phyloP scores from a whole-genome alignment of 1,140 invertebrate genomes.

The Drosophila bifasciata region DNA sequence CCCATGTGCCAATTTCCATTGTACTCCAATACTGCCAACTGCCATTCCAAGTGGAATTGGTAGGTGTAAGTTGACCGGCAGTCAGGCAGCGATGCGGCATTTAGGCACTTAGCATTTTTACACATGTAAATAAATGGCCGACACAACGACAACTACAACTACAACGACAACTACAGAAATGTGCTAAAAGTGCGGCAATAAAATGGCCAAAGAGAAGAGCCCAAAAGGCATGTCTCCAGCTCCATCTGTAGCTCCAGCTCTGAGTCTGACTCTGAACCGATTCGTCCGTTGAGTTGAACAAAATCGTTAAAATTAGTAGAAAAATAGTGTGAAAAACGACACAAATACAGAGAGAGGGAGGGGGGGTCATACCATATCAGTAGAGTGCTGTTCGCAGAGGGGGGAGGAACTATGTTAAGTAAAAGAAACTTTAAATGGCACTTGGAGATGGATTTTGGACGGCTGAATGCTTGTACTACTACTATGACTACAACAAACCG shows the following conservation, averaged over 20 bases:
- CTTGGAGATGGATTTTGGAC: slow-evolving; percentile 69
- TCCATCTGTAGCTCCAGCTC: no score
- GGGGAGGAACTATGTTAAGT: slow-evolving; percentile 49
- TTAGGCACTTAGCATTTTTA: slow-evolving; percentile 41
- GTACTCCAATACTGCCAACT: slow-evolving; percentile 3
- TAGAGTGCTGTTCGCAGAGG: neutral
- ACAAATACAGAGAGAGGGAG: no score
- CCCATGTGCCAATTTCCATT: slow-evolving; percentile 59
- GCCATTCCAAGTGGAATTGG: neutral
- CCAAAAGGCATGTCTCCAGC: no score
- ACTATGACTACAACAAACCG: slow-evolving; percentile 31
- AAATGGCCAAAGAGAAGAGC: slow-evolving; percentile 39
- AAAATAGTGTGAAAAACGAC: slow-evolving; percentile 77
- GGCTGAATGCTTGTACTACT: slow-evolving; percentile 65
- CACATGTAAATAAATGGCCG: slow-evolving; percentile 51
- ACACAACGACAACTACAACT: slow-evolving; percentile 13
- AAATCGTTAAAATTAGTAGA: slow-evolving; percentile 79
- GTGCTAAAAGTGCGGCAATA: slow-evolving; percentile 77
- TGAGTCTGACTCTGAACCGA: slow-evolving; percentile 13
- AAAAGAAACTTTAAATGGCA: slow-evolving; percentile 77
- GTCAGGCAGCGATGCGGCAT: neutral
- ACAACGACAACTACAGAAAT: slow-evolving; percentile 20
- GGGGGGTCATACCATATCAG: neutral
- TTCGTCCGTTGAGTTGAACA: slow-evolving; percentile 57
- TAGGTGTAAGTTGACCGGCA: slow-evolving; percentile 22